phyloP scores from a whole-genome alignment of 2,113 vertebrate genomes.

The Heteronetta atricapilla region DNA sequence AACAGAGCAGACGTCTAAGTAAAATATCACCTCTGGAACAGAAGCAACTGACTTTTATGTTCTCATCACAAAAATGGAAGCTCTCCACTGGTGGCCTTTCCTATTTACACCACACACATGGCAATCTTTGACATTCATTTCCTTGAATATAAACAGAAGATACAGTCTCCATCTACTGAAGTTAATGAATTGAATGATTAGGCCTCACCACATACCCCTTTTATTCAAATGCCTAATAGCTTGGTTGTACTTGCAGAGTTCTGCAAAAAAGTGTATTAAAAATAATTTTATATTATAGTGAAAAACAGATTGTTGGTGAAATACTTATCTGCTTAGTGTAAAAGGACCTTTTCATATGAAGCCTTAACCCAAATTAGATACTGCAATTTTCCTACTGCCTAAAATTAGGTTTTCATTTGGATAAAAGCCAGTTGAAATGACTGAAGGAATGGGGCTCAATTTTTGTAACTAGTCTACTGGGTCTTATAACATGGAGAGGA shows the following conservation, averaged over 20 bases:
- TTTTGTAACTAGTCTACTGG: not conserved
- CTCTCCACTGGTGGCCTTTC: conserved; percentile 78
- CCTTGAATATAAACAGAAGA: conserved; percentile 80
- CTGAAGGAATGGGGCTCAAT: not conserved
- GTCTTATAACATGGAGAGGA: not conserved
- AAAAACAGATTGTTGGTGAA: conserved; percentile 24
- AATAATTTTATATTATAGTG: conserved; percentile 34
- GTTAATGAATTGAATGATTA: conserved; percentile 75
- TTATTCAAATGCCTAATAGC: conserved; percentile 64
- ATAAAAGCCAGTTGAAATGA: not conserved
- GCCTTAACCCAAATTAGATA: not conserved
- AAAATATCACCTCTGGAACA: conserved; percentile 73
- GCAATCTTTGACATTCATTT: conserved; percentile 72
- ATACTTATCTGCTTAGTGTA: not conserved
- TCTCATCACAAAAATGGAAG: conserved; percentile 72
- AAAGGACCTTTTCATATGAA: not conserved
- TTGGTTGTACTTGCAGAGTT: conserved; percentile 5
- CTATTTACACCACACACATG: conserved; percentile 78
- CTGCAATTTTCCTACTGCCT: not conserved
- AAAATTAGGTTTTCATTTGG: not conserved
- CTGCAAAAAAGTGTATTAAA: conserved; percentile 55
- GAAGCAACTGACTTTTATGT: conserved; percentile 75
- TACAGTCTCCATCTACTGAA: conserved; percentile 65
- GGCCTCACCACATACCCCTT: conserved; percentile 50
- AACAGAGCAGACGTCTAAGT: conserved; percentile 70